These are phyloP conservation scores for Neodiprion lecontei DNA, from an alignment of 1,140 invertebrate species.

Conservation along the genomic window DNA sequence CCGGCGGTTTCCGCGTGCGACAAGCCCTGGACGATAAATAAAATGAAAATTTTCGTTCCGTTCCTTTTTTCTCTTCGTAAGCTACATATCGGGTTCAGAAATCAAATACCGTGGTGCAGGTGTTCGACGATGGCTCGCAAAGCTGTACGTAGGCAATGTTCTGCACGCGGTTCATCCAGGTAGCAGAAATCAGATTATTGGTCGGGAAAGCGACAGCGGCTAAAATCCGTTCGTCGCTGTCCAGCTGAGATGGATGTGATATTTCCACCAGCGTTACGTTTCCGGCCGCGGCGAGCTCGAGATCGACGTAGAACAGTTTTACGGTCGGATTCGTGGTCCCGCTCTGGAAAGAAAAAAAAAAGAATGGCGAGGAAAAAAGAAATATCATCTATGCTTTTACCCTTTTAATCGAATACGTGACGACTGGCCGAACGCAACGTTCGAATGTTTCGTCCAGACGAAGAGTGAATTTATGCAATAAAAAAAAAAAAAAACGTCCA, in stretches of 20 bases:
- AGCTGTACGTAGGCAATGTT: conserved; percentile 70
- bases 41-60: not conserved
- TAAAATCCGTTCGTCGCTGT: conserved; percentile 70
- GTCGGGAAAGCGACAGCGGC: conserved; percentile 80
- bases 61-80: not conserved
- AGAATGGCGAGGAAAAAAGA: not conserved
- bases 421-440: not conserved
- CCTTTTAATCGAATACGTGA: too few species aligned
- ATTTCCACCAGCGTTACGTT: conserved; percentile 63
- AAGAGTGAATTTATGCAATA: conserved; percentile 17
- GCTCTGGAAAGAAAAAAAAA: conserved; percentile 62
- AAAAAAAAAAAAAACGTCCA: not conserved
- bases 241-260: conserved; percentile 45
- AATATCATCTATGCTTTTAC: not conserved
- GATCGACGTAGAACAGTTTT: conserved; percentile 71
- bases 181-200: conserved; percentile 71
- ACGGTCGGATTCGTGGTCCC: conserved; percentile 81
- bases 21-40: conserved; percentile 37
- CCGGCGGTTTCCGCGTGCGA: conserved; percentile 63
- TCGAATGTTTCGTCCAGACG: conserved; percentile 14
- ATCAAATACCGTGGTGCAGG: conserved; percentile 57
- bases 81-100: conserved; percentile 6
- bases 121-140: conserved; percentile 59
- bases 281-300: conserved; percentile 52
- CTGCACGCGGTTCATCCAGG: conserved; percentile 89